These are phyloP conservation scores for Glandiceps talaboti DNA, from an alignment of 53 echinoderm and acorn worm genomes.

Conservation along the genomic window DNA sequence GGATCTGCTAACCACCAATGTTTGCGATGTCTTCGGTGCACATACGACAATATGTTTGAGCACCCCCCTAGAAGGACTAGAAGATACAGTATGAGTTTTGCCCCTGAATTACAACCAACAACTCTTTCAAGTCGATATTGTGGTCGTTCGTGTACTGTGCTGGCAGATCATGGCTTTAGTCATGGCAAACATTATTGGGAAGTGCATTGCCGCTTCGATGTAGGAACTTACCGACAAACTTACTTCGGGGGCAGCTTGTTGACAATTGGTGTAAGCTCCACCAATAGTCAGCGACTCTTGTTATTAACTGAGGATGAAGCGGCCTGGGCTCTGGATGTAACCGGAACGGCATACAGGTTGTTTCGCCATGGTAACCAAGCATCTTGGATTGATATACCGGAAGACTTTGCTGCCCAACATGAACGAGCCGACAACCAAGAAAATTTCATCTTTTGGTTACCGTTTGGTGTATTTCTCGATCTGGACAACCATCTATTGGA, in stretches of 20 bases:
- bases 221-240: neutral
- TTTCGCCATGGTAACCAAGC: neutral
- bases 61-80: no score
- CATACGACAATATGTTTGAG: neutral
- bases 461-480: neutral
- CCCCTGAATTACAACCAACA: neutral
- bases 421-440: neutral
- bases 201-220: neutral
- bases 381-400: neutral
- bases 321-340: neutral
- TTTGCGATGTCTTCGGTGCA: neutral
- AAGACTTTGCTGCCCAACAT: neutral
- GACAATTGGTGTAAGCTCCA: neutral
- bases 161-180: neutral
- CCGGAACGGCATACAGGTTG: neutral
- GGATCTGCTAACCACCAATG: neutral
- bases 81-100: neutral
- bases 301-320: neutral
- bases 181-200: neutral
- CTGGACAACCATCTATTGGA: neutral
- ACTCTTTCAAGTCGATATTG: neutral
- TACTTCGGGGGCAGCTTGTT: no score
- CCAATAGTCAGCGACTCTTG: neutral
- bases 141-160: neutral
- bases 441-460: no score